Evolutionary conservation across 1,140 invertebrate species (phyloP), one percentile per base, ranked within the genome.

Genomic region (Nymphalis io): DNA sequence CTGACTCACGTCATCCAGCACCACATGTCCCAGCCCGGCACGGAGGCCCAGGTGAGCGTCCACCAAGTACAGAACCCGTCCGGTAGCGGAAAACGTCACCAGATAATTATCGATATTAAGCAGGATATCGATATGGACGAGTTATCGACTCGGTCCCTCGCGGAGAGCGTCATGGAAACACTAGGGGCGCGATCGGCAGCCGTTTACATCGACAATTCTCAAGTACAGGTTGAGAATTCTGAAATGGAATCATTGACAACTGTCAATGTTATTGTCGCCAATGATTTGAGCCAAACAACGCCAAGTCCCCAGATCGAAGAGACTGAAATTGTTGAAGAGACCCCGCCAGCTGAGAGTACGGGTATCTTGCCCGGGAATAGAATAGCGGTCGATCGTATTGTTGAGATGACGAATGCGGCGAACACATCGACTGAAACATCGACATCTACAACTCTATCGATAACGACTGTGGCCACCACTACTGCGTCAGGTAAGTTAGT

Each of bases 101-200:
- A 92, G 73, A 92, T 92, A 33, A 92, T 92, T 64, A 92, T 92
- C 55, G 92, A 92, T 58, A 92, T 92, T 21, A 92, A 92, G 68
- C 91, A 92, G 69, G 92, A 92, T 55, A 92, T 92, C 58, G 90
- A 92, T 58, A 92, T 92, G 51, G 89, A 92, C 70, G 91, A 92
- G 67, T 20, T 92, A 61, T 92, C 92, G 16, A 92, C 92, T 0
- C 74, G 92, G 0, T 91, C 91, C 2, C 59, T 92, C 27, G 91
- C 92, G 1, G 92, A 92, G 63, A 90, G 89, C 57, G 92, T 92
- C 2, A 92, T 92, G 91, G 92, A 92, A 76, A 91, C 90, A 2
- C 79, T 92, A 0, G 92, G 91, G 1, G 92, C 91, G 8, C 78
- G 92, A 0, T 92, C 92, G 0, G 89, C 89, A 0, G 85, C 88